Percentiles rank a stretch among this genome's conserved stretches.
These are phyloP conservation scores for Malurus elegans DNA, from an alignment of 2,113 vertebrate species.

Conservation along the genomic window DNA sequence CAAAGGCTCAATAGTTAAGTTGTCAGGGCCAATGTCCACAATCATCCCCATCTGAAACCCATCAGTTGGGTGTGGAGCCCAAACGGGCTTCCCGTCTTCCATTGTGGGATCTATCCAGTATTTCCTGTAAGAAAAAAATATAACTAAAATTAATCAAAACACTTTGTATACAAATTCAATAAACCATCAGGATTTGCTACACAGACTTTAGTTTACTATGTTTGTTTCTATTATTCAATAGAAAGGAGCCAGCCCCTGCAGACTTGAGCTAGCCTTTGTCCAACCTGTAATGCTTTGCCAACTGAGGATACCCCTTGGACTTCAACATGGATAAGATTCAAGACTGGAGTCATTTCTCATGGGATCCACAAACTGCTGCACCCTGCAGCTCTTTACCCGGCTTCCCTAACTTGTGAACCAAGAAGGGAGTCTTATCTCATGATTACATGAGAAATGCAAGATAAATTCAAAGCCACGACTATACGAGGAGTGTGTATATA, in stretches of 20 bases:
- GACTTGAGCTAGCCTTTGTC: not conserved
- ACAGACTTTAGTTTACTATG: not conserved
- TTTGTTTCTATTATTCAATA: not conserved
- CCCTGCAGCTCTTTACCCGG: not conserved
- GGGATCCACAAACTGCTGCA: not conserved
- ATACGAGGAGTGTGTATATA: not conserved
- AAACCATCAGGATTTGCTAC: not conserved
- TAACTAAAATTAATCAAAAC: not conserved
- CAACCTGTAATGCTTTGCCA: accelerated
- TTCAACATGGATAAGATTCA: not conserved
- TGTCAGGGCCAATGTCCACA: slow-evolving; percentile 92
- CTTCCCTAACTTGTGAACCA: not conserved
- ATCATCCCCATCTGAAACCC: slow-evolving; percentile 98
- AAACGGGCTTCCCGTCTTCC: slow-evolving; percentile 97
- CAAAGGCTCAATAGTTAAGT: slow-evolving; percentile 89
- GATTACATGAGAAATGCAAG: not conserved
- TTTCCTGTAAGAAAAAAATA: slow-evolving; percentile 52
- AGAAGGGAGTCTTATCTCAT: not conserved
- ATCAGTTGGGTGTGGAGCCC: slow-evolving; percentile 93
- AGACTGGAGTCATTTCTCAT: accelerated
- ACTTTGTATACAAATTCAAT: not conserved
- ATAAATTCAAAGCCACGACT: not conserved
- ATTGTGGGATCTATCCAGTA: slow-evolving; percentile 72
- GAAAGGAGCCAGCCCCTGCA: not conserved
- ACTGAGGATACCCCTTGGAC: not conserved